Base-by-base conservation (phyloP, 2,113 vertebrate species). In the Himantopus leucocephalus region DNA sequence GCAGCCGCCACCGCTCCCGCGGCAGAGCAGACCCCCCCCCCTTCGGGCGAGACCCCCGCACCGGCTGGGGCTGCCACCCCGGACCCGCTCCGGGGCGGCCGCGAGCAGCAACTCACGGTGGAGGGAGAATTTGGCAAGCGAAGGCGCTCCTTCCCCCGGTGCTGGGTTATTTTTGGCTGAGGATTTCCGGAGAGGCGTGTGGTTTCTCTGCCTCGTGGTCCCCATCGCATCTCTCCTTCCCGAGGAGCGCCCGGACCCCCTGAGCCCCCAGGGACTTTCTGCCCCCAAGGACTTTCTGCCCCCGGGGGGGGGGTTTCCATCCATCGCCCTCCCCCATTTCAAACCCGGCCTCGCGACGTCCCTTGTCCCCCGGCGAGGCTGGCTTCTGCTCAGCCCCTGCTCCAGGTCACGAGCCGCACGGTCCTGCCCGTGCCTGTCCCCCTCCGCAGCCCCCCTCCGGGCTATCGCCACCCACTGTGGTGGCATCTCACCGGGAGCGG, bases 161-260 rank as follows among this genome's bases (percentile, higher is more conserved):
- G 62, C 83, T 7, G 70, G 73, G 80, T 59, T 96, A 91, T 92
- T 96, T 95, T 92, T 56, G 80, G 95, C 87, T 0, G 4, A 92
- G 92, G 94, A 92, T 96, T 96, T 97, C 96, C 63, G 55, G 95
- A 80, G 79, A 91, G 35, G 43, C 26, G 5, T 16, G 82, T 62
- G 91, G 71, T 77, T 94, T 77, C 90, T 79, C 37, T 34, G 55
- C 79, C 70, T 72, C 6, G 14, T 19, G 64, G 75, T 92, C 37
- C 88, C 43, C 80, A 55, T 24, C 2, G 0, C 47, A 8, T 32
- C 41, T 45, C 73, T 48, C 59, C 59, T 37, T 92, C 63, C 62
- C 2, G 1, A 70, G 53, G 68, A 87, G 45, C 13, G 0, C 35
- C 43, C 24, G 4, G 29, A 9, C 14, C 21, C 34, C 26, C 30